phyloP scores from a whole-genome alignment of 2,113 vertebrate genomes.

The Turdus rufiventris region DNA sequence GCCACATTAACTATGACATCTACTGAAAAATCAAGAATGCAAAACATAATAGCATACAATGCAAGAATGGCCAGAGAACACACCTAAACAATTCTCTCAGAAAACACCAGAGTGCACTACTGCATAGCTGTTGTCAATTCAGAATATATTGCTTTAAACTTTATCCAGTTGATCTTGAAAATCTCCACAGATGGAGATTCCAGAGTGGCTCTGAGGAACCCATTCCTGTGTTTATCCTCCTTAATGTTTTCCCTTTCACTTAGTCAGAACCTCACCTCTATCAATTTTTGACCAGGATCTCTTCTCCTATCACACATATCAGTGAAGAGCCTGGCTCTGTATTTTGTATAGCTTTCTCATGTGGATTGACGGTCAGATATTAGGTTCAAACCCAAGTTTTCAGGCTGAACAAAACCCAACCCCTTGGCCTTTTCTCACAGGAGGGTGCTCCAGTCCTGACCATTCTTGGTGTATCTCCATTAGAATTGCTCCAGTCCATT shows the following conservation, averaged over 20 bases:
- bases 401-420: neutral
- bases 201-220: neutral
- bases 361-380: rapidly evolving
- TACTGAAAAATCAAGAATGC: neutral
- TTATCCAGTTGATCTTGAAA: neutral
- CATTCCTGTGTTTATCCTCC: neutral
- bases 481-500: rapidly evolving
- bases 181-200: neutral
- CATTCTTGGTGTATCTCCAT: neutral
- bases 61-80: neutral
- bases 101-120: constrained; percentile 25
- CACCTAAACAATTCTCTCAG: neutral
- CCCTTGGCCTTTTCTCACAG: neutral
- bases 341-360: neutral
- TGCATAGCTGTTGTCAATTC: neutral
- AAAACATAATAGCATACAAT: rapidly evolving
- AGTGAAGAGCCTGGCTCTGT: neutral
- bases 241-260: neutral
- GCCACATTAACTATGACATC: neutral
- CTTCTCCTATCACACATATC: neutral
- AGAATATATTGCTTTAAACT: neutral
- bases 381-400: neutral
- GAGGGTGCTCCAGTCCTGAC: neutral
- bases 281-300: neutral
- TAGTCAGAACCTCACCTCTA: neutral